phyloP scores from a whole-genome alignment of 1,140 invertebrate genomes.

The Drosophila albomicans region DNA sequence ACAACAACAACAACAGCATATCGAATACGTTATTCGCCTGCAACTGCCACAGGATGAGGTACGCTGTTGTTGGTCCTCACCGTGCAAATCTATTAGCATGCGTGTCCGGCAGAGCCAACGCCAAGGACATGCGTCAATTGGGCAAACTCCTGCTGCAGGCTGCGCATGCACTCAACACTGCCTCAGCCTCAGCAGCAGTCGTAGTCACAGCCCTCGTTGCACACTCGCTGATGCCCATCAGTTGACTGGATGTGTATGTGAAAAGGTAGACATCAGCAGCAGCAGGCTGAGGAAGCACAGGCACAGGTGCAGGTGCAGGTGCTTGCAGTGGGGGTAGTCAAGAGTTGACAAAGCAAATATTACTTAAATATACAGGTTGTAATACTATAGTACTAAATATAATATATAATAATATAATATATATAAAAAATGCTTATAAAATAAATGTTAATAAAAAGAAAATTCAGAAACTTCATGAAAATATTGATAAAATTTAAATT shows the following conservation, averaged over 20 bases:
- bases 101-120: constrained; percentile 7
- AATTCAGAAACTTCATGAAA: too few species aligned
- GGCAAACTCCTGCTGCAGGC: constrained; percentile 27
- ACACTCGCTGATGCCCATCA: constrained; percentile 32
- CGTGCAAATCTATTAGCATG: constrained; percentile 70
- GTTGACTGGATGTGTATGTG: background rate
- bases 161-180: constrained; percentile 40
- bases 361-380: background rate
- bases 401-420: too few species aligned
- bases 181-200: background rate
- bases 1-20: constrained; percentile 9
- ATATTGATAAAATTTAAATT: too few species aligned
- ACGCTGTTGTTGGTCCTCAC: too few species aligned
- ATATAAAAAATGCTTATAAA: too few species aligned
- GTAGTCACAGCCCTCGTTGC: constrained; percentile 5
- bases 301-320: constrained; percentile 33
- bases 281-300: background rate
- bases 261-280: too few species aligned
- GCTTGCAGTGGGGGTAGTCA: constrained; percentile 11
- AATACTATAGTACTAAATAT: background rate
- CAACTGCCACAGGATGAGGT: constrained; percentile 9
- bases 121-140: constrained; percentile 47
- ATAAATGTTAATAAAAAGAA: too few species aligned
- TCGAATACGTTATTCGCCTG: constrained; percentile 32
- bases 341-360: background rate